Base-by-base conservation (phyloP, 2,888 invertebrate genomes). In the Cyclophora punctaria region DNA sequence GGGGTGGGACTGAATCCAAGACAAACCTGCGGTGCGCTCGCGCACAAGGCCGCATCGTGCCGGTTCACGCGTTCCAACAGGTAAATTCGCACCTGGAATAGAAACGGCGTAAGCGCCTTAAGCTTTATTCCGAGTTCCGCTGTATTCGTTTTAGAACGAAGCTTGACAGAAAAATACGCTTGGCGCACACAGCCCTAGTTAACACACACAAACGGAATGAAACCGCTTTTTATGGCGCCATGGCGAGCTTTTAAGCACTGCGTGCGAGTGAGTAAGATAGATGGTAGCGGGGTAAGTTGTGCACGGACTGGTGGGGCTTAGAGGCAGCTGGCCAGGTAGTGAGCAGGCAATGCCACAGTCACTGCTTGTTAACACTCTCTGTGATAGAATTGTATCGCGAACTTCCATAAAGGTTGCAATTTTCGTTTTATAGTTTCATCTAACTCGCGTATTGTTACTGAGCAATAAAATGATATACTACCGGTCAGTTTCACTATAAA, bases 31-130 rank as follows among this genome's bases (percentile, higher is more conserved):
- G 79, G 72, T 83, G 88, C 88, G 89, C 88, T 89, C 89, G 90
- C 90, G 89, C 90, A 89, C 90, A 89, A 89, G 89, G 88, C 89
- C 88, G 84, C 86, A 59, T 59, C 85, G 89, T 86, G 82, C 78
- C 80, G 84, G 87, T 89, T 89, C 87, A 87, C 85, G 86, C 87
- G 90, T 89, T 90, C 90, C 90, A 90, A 87, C 89, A 89, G 89
- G 89, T 90, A 88, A 89, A 80, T 78, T 79, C 72, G 71, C 66
- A 73, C 71, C 61, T 58, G 63, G 58, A 64, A 59, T 59, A 59
- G 71, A 72, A 88, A 86, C 64, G 84, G 65, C 64, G 55, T 78
- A 86, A 78, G 70, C 68, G 77, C 80, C 82, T 57, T 68, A 60
- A 63, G 67, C 66, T 66, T 61, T 66, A 69, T 71, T 75, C 66